Conservation (phyloP, 2,888 invertebrate species). For the Drosophila dives region DNA sequence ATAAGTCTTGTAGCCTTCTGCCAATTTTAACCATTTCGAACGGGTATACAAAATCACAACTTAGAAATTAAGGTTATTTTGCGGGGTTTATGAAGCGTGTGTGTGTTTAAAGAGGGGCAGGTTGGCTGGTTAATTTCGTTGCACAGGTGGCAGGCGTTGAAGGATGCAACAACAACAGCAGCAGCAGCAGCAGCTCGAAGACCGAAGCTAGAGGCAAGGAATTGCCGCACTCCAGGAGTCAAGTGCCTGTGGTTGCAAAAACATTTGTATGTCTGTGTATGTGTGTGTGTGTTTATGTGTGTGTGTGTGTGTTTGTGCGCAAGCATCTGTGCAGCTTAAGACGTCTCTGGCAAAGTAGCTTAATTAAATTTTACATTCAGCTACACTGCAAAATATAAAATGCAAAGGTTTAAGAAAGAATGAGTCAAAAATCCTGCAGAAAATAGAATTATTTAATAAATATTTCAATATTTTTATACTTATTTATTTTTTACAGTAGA, state of each 20-base stretch:
- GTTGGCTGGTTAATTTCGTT: slow-evolving; percentile 5
- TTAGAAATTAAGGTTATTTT: background rate
- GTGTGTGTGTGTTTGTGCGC: slow-evolving; percentile 18
- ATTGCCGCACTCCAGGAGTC: slow-evolving; percentile 78
- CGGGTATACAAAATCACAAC: background rate
- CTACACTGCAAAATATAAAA: background rate
- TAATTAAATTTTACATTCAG: slow-evolving; percentile 65
- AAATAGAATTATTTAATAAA: background rate
- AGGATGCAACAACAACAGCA: slow-evolving; percentile 15
- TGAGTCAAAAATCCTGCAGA: background rate
- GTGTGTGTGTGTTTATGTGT: background rate
- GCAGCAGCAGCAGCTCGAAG: background rate
- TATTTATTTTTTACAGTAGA: background rate
- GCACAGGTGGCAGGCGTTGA: slow-evolving; percentile 44
- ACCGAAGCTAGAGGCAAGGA: slow-evolving; percentile 38
- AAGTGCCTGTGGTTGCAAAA: slow-evolving; percentile 74
- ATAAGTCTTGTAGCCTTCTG: background rate
- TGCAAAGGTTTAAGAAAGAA: background rate
- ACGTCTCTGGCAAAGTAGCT: slow-evolving; percentile 60
- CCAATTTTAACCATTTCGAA: background rate
- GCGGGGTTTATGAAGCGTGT: background rate
- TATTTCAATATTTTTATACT: too few relatives aligned
- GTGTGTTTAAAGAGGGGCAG: background rate
- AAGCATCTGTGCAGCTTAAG: slow-evolving; percentile 59
- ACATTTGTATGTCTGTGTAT: slow-evolving; percentile 33